Base-by-base conservation (phyloP, 2,797 vertebrate genomes). In the Strix occidentalis region DNA sequence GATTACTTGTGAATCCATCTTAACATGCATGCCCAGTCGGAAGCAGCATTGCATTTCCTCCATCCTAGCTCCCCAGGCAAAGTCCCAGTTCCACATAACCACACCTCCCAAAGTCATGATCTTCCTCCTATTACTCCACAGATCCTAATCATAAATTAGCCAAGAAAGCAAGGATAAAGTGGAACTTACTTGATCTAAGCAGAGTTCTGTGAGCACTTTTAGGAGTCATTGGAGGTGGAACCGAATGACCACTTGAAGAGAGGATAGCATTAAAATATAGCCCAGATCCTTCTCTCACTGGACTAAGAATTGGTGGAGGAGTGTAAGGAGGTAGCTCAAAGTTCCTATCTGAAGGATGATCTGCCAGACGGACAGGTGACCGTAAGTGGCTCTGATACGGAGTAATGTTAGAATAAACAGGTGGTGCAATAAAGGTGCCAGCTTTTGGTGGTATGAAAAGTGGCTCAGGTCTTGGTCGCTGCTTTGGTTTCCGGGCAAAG, bases 231-330 rank as follows among this genome's bases (percentile, higher is more conserved):
- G 99, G 99, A 16, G 98, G 99, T 15, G 99, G 98, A 82, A 99
- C 98, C 0, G 98, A 98, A 95, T 98, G 98, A 57, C 97, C 96
- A 53, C 98, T 97, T 83, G 98, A 98, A 11, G 99, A 99, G 64
- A 99, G 98, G 97, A 99, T 99, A 53, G 99, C 99, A 57, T 99
- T 99, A 98, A 99, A 99, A 97, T 99, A 99, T 13, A 99, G 99
- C 60, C 99, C 99, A 0, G 99, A 99, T 87, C 99, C 99, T 96
- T 99, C 99, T 17, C 99, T 98, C 56, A 99, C 99, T 0, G 99
- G 99, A 98, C 99, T 99, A 92, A 99, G 99, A 97, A 99, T 99
- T 5, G 99, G 99, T 0, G 99, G 99, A 1, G 99, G 99, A 4
- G 99, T 99, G 97, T 99, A 99, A 39, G 99, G 99, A 19, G 99